Evolutionary conservation across 2,797 vertebrate genomes (phyloP).

Genomic region (Rhabdophis nuchalis): DNA sequence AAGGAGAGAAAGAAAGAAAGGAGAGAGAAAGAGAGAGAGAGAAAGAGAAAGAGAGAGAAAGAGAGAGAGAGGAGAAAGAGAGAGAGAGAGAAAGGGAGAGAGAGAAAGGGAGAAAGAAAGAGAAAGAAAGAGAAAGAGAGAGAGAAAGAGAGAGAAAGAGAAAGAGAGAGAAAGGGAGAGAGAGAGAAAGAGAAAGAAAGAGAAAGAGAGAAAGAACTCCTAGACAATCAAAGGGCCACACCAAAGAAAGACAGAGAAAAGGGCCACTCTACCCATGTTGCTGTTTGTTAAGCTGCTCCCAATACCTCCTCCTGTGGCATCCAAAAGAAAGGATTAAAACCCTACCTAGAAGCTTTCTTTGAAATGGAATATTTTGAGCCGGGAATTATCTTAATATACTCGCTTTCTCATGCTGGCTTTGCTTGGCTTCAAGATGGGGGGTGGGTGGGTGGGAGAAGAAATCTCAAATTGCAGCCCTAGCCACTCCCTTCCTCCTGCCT

Average conservation of each 20-base stretch:
- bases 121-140: too few relatives aligned
- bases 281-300: too few relatives aligned
- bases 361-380: neutral
- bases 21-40: too few relatives aligned
- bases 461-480: neutral
- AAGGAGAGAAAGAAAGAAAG: too few relatives aligned
- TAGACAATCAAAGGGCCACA: neutral
- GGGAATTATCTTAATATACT: neutral
- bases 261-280: neutral
- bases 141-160: too few relatives aligned
- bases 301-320: neutral
- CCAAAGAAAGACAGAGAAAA: neutral
- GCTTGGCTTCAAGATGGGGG: neutral
- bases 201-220: neutral
- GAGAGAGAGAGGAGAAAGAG: too few relatives aligned
- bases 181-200: too few relatives aligned
- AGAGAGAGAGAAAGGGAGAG: too few relatives aligned
- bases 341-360: neutral
- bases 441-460: too few relatives aligned
- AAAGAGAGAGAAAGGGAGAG: too few relatives aligned
- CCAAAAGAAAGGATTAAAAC: neutral
- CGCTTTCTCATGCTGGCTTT: neutral
- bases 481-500: neutral
- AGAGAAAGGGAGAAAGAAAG: too few relatives aligned
- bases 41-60: too few relatives aligned